phyloP scores from a whole-genome alignment of 2,797 vertebrate species.

The Phoeniculus purpureus region DNA sequence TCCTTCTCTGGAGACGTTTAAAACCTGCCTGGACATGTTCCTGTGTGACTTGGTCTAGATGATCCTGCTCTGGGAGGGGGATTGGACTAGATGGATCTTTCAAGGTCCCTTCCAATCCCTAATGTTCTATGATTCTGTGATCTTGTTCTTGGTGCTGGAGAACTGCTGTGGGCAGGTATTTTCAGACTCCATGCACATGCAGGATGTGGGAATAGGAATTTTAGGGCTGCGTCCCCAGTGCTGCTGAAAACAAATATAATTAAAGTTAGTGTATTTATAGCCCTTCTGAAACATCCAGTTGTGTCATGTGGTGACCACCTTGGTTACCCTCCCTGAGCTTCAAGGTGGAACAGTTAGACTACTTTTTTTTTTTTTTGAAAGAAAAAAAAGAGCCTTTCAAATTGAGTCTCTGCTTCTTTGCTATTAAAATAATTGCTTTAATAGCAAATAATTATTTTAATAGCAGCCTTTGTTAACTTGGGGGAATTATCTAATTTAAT shows the following conservation, averaged over 20 bases:
- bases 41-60: no score
- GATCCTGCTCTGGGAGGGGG: no score
- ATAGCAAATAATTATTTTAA: conserved; percentile 68
- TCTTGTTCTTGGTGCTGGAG: not conserved
- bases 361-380: not conserved
- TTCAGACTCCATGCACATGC: not conserved
- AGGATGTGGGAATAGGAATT: not conserved
- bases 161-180: not conserved
- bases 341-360: not conserved
- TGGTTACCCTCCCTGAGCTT: conserved; percentile 9
- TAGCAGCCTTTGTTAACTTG: conserved; percentile 58
- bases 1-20: no score
- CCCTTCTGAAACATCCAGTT: not conserved
- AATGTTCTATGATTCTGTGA: no score
- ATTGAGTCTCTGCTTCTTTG: conserved; percentile 62
- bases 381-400: conserved; percentile 46
- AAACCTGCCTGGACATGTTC: no score
- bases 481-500: conserved; percentile 60
- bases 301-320: conserved; percentile 13
- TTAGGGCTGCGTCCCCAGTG: not conserved
- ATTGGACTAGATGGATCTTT: no score
- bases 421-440: conserved; percentile 66
- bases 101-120: no score
- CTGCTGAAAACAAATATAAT: conserved; percentile 18
- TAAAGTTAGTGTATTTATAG: conserved; percentile 48